Evolutionary conservation across 2,797 vertebrate species (phyloP).

Genomic region (Staurois parvus): DNA sequence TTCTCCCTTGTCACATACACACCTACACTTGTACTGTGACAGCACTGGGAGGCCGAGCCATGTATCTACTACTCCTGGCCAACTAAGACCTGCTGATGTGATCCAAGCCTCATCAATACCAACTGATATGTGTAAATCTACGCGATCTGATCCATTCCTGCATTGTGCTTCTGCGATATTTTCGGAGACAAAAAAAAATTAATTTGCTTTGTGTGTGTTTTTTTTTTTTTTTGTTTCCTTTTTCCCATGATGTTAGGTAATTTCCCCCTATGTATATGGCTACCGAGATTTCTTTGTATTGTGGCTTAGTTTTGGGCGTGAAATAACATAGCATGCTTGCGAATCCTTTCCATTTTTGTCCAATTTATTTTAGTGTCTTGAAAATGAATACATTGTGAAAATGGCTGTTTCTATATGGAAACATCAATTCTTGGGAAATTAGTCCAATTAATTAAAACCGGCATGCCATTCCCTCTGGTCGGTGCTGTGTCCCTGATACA

Average conservation of each 20-base stretch:
- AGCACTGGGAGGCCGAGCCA: not conserved
- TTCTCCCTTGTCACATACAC: constrained; percentile 1
- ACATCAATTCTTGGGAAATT: constrained; percentile 45
- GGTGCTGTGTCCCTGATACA: constrained; percentile 28
- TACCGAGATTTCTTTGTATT: not conserved
- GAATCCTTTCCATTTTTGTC: not conserved
- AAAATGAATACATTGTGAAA: constrained; percentile 37
- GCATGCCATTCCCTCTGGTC: constrained; percentile 4
- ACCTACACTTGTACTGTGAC: not conserved
- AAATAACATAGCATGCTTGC: not conserved
- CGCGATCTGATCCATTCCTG: not conserved
- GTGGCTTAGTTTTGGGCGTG: not conserved
- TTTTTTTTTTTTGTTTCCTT: not conserved
- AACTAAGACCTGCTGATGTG: not conserved
- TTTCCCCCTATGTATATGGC: not conserved
- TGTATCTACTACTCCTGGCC: not conserved
- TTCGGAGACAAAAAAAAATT: not conserved
- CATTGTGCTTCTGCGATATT: not conserved
- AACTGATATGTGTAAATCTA: not conserved
- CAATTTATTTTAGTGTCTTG: constrained; percentile 22
- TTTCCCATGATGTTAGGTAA: not conserved
- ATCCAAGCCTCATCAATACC: not conserved
- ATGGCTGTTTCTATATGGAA: constrained; percentile 27
- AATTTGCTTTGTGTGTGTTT: not conserved
- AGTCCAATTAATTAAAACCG: constrained; percentile 39